Conservation (phyloP, 1,140 invertebrate species). For the Drosophila varians region DNA sequence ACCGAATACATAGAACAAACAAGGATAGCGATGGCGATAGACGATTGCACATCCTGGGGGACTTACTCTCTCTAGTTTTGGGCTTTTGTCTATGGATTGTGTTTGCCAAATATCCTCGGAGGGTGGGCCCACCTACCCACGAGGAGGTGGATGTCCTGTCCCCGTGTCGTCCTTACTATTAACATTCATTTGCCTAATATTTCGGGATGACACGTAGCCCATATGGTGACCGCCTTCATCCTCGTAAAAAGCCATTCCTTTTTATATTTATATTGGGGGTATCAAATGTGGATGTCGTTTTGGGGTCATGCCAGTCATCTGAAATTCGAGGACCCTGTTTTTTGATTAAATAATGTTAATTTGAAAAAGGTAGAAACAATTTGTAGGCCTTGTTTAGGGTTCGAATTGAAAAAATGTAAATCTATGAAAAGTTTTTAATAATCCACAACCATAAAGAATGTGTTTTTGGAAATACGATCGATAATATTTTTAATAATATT, state of each 20-base stretch:
- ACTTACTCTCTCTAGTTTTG: constrained; percentile 47
- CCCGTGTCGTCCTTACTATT: constrained; percentile 34
- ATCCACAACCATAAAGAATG: too few relatives aligned
- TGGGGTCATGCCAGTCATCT: constrained; percentile 20
- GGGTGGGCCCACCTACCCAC: not conserved
- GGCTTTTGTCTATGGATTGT: constrained; percentile 36
- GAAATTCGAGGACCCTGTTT: constrained; percentile 7
- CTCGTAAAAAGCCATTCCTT: constrained; percentile 46
- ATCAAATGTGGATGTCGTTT: constrained; percentile 62
- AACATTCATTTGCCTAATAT: constrained; percentile 63
- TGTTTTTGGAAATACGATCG: too few relatives aligned
- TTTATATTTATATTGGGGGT: constrained; percentile 47
- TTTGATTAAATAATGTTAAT: constrained; percentile 80
- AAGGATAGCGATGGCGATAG: constrained; percentile 23
- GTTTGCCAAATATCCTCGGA: constrained; percentile 31
- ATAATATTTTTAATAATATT: too few relatives aligned
- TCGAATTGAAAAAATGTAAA: constrained; percentile 14
- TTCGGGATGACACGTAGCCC: constrained; percentile 50
- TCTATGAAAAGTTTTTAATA: too few relatives aligned
- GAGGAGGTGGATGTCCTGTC: too few relatives aligned
- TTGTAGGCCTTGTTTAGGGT: constrained; percentile 8
- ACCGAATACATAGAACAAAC: not conserved
- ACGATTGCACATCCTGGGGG: constrained; percentile 67
- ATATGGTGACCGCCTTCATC: constrained; percentile 44
- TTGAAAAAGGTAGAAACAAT: constrained; percentile 52